Evolutionary conservation across 2,113 vertebrate genomes (phyloP).

Genomic region (Epinephelus moara): DNA sequence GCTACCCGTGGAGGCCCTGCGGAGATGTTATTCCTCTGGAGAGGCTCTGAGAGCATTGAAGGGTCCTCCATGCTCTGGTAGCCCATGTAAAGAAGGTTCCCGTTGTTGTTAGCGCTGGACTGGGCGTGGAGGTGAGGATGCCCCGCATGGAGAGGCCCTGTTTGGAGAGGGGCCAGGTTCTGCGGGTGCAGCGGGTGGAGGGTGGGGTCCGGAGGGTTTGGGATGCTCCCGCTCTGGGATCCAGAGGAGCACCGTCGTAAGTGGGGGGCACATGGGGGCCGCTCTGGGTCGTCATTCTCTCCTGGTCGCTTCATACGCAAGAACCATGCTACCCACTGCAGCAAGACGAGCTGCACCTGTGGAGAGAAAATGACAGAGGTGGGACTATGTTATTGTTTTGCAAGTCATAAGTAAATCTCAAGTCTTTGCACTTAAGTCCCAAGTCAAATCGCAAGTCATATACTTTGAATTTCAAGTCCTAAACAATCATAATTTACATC

Average conservation of each 20-base stretch:
- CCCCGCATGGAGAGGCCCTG: slow-evolving; percentile 67
- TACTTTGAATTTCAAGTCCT: too few species aligned
- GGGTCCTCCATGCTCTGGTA: slow-evolving; percentile 86
- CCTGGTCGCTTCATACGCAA: slow-evolving; percentile 87
- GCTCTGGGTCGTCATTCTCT: slow-evolving; percentile 80
- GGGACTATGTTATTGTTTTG: too few species aligned
- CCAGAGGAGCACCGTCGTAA: slow-evolving; percentile 85
- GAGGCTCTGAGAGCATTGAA: slow-evolving; percentile 65
- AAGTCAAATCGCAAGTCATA: too few species aligned
- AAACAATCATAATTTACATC: too few species aligned
- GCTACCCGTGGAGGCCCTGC: slow-evolving; percentile 75
- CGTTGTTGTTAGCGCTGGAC: slow-evolving; percentile 83
- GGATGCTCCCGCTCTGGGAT: slow-evolving; percentile 83
- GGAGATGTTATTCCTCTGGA: slow-evolving; percentile 78
- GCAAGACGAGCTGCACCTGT: slow-evolving; percentile 83
- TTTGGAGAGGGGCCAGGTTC: slow-evolving; percentile 76
- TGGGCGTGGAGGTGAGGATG: slow-evolving; percentile 81
- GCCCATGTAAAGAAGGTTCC: slow-evolving; percentile 86
- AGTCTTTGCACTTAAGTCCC: too few species aligned
- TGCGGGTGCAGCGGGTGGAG: slow-evolving; percentile 83
- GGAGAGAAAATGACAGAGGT: neutral
- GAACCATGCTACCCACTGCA: slow-evolving; percentile 89
- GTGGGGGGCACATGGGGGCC: slow-evolving; percentile 83
- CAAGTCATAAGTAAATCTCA: too few species aligned
- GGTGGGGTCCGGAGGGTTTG: slow-evolving; percentile 74